phyloP scores from a whole-genome alignment of 2,113 vertebrate species.

The Catharus fuscescens region DNA sequence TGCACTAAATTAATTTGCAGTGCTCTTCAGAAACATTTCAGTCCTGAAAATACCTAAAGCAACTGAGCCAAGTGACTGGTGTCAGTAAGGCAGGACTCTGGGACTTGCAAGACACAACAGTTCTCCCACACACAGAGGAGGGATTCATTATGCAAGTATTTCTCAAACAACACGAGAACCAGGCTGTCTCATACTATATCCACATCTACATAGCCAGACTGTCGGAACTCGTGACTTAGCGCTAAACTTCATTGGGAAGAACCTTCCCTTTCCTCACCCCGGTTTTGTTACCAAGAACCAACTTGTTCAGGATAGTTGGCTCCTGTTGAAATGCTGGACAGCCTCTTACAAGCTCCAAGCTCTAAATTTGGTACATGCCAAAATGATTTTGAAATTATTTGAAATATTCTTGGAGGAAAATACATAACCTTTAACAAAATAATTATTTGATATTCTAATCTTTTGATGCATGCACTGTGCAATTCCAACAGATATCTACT shows the following conservation, averaged over 20 bases:
- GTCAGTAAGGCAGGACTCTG: constrained; percentile 1
- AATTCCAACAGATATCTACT: background rate
- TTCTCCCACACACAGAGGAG: background rate
- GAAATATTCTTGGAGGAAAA: background rate
- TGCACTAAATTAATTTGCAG: background rate
- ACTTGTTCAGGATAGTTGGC: background rate
- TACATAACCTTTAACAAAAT: background rate
- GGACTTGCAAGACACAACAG: background rate
- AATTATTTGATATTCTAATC: background rate
- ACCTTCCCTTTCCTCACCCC: background rate
- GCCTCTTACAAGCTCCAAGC: background rate
- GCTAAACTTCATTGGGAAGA: background rate
- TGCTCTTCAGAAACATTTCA: background rate
- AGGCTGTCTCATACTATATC: background rate
- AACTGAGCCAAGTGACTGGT: background rate
- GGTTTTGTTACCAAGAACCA: background rate
- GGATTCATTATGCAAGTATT: background rate
- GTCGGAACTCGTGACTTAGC: background rate
- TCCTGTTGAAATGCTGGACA: background rate
- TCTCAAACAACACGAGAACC: background rate
- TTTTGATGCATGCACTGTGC: background rate
- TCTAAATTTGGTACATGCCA: background rate
- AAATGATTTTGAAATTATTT: background rate
- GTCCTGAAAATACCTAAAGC: background rate
- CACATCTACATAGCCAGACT: background rate